phyloP scores from a whole-genome alignment of 2,888 invertebrate genomes.

The Pristionchus japonicus region DNA sequence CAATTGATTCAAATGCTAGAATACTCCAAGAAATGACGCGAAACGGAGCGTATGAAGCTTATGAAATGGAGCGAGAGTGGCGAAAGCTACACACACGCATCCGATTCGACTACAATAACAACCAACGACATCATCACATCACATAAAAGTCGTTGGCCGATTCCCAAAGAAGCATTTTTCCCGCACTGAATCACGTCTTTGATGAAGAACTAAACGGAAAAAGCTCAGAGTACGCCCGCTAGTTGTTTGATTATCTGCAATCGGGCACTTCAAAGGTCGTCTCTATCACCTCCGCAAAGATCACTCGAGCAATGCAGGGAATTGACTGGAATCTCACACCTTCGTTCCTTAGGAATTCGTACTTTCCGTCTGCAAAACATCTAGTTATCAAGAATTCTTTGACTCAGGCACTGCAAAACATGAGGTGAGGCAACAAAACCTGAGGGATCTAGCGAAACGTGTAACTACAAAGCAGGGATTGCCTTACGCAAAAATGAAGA shows the following conservation, averaged over 20 bases:
- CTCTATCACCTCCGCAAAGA: no score
- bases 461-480: background rate
- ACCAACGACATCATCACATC: background rate
- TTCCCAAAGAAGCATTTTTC: background rate
- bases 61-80: background rate
- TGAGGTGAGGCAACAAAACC: background rate
- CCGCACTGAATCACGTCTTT: background rate
- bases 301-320: background rate
- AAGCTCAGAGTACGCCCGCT: background rate
- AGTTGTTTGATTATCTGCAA: background rate
- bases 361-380: background rate
- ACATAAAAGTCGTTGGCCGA: background rate
- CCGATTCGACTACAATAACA: background rate
- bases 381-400: background rate
- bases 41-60: background rate
- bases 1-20: no score
- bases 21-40: no score
- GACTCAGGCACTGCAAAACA: background rate
- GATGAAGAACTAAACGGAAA: background rate
- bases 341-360: background rate
- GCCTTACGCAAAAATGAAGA: no score
- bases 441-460: background rate
- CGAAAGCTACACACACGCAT: background rate
- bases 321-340: background rate
- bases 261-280: slow-evolving; percentile 10